Conservation (phyloP, 2,797 vertebrate genomes). For the Dromococcyx pavoninus region DNA sequence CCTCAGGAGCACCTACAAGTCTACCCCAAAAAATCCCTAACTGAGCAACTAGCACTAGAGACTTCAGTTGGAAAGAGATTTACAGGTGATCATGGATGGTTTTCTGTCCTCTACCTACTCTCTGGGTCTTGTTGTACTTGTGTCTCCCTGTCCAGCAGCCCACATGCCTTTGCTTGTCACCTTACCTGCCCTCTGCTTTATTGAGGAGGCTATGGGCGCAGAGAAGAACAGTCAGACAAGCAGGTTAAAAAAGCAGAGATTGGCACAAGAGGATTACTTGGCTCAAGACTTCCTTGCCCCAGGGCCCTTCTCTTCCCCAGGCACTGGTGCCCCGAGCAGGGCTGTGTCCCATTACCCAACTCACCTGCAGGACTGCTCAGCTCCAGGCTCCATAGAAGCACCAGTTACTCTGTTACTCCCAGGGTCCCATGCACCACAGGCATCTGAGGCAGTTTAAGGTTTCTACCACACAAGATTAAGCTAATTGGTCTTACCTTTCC, state of each 20-base stretch:
- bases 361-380: background rate
- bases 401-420: background rate
- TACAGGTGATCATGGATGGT: background rate
- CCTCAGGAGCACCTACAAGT: background rate
- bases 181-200: background rate
- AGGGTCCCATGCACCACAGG: background rate
- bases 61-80: background rate
- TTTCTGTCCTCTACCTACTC: background rate
- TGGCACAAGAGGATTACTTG: background rate
- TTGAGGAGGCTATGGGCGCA: background rate
- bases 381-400: background rate
- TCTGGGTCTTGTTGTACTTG: background rate
- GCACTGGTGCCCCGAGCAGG: background rate
- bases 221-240: background rate
- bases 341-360: background rate
- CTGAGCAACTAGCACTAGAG: background rate
- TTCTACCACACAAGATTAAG: slow-evolving; percentile 29
- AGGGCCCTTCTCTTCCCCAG: background rate
- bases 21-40: background rate
- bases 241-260: background rate
- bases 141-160: background rate
- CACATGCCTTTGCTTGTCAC: background rate
- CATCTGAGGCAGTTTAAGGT: background rate
- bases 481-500: slow-evolving; percentile 47
- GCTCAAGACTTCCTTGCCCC: background rate